Evolutionary conservation across 1,140 invertebrate species (phyloP).

Genomic region (Platorchestia sp.): DNA sequence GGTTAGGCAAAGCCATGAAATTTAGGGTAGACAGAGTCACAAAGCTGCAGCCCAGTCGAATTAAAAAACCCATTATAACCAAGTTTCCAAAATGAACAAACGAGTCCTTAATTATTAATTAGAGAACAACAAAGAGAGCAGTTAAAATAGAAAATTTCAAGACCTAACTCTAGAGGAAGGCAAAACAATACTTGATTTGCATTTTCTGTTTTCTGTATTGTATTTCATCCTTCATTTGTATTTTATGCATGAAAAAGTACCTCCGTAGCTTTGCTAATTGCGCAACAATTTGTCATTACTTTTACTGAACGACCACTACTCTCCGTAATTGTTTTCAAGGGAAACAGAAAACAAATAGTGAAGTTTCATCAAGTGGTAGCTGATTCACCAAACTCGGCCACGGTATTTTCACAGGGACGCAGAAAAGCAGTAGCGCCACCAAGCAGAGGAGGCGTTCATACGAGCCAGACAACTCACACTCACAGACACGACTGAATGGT

Average conservation of each 20-base stretch:
- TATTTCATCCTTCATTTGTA: neutral
- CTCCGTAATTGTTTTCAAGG: too few species aligned
- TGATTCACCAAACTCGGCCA: too few species aligned
- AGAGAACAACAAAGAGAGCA: neutral
- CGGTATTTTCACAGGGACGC: too few species aligned
- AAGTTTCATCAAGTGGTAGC: too few species aligned
- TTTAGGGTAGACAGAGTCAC: neutral
- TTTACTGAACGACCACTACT: too few species aligned
- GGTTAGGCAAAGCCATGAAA: too few species aligned
- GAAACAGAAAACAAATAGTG: too few species aligned
- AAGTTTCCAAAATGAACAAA: neutral
- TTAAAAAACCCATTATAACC: neutral
- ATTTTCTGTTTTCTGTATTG: neutral
- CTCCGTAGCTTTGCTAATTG: neutral
- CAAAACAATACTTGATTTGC: neutral
- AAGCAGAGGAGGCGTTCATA: too few species aligned
- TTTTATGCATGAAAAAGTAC: neutral
- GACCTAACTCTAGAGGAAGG: neutral
- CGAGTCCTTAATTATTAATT: neutral
- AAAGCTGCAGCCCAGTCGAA: neutral
- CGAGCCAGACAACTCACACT: too few species aligned
- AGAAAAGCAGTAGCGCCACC: too few species aligned
- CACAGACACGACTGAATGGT: too few species aligned
- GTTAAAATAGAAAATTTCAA: neutral
- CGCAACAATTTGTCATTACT: neutral